Evolutionary conservation across 2,797 vertebrate species (phyloP).

Genomic region (Mormyrus hasselquistii): DNA sequence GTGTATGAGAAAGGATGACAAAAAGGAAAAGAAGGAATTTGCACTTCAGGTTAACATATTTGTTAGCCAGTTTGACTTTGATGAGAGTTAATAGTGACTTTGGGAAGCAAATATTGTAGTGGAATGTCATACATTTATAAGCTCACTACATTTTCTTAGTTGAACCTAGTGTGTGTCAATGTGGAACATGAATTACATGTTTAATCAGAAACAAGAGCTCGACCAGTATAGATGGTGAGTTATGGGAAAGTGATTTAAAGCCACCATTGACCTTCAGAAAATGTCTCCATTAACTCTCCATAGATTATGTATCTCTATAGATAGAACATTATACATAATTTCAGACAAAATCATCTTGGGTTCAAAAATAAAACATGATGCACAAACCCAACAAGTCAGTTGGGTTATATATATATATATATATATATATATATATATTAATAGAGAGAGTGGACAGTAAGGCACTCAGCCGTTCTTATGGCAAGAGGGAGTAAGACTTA

Average conservation of each 20-base stretch:
- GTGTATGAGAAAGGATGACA: neutral
- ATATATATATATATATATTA: too few relatives aligned
- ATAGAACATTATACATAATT: neutral
- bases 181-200: neutral
- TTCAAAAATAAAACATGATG: neutral
- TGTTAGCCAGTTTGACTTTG: neutral
- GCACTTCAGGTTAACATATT: neutral
- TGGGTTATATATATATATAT: too few relatives aligned
- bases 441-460: too few relatives aligned
- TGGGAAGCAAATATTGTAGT: neutral
- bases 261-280: neutral
- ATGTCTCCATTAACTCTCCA: too few relatives aligned
- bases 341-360: neutral
- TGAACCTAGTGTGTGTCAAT: neutral
- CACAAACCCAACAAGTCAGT: neutral
- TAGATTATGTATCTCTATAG: neutral
- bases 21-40: neutral
- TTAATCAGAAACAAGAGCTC: neutral
- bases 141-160: neutral
- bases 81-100: neutral
- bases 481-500: neutral
- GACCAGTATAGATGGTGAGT: neutral
- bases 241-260: neutral
- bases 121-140: neutral
- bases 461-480: too few relatives aligned